These are phyloP conservation scores for Eupelmus urozonus DNA, from an alignment of 2,888 invertebrate genomes.

Conservation along the genomic window DNA sequence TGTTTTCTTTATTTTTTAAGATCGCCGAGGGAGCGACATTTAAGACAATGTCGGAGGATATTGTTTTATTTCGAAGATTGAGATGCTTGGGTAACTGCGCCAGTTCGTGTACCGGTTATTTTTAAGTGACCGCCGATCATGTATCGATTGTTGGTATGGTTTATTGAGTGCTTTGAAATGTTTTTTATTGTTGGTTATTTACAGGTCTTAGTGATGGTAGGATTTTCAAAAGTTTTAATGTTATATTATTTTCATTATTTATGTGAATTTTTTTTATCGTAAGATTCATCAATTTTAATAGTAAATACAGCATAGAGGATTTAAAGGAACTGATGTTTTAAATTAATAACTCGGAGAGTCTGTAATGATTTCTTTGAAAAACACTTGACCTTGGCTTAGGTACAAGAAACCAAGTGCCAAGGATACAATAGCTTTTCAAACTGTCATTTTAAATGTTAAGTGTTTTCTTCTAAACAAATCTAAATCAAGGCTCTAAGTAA, in stretches of 20 bases:
- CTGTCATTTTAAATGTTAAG: conserved; percentile 16
- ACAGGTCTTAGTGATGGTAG: no score
- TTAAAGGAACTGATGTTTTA: neutral
- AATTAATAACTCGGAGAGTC: conserved; percentile 7
- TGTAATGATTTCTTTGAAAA: conserved; percentile 36
- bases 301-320: no score
- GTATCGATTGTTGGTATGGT: no score
- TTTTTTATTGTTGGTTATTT: no score
- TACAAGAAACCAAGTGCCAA: conserved; percentile 42
- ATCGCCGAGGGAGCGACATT: neutral
- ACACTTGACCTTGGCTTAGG: conserved; percentile 47
- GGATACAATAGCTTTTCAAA: conserved; percentile 46
- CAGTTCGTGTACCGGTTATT: no score
- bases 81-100: no score
- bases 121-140: no score
- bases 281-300: no score
- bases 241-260: no score
- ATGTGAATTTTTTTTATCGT: no score
- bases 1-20: neutral
- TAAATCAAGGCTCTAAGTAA: neutral
- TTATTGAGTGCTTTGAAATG: no score
- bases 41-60: conserved; percentile 13
- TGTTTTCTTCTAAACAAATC: conserved; percentile 28
- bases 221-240: no score
- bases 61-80: neutral